Conservation (phyloP, 2,113 vertebrate species). For the Tauraco erythrolophus region DNA sequence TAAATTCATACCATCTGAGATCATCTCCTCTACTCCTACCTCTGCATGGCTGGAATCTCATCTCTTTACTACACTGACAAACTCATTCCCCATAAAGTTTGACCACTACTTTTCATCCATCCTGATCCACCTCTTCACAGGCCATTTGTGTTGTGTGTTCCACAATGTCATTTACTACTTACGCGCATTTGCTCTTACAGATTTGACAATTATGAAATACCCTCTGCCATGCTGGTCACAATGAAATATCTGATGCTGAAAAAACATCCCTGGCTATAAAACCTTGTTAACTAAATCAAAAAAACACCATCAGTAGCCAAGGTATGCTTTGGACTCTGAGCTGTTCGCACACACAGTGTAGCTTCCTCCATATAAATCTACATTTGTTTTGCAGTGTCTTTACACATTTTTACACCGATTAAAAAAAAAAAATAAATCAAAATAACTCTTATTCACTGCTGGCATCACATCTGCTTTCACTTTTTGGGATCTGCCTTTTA, state of each 20-base stretch:
- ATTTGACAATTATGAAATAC: not conserved
- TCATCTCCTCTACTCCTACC: not conserved
- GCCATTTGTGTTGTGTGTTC: not conserved
- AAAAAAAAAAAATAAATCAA: not conserved
- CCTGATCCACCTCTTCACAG: not conserved
- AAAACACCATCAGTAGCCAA: not conserved
- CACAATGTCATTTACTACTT: not conserved
- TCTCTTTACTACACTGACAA: not conserved
- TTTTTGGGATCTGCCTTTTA: not conserved
- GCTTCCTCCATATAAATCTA: not conserved
- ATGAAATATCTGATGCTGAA: not conserved
- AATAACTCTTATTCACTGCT: not conserved
- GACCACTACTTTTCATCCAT: not conserved
- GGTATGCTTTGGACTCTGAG: not conserved
- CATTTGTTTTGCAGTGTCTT: not conserved
- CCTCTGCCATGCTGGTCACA: not conserved
- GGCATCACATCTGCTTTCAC: not conserved
- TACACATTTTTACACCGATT: not conserved
- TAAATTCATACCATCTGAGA: not conserved
- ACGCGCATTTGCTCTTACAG: not conserved
- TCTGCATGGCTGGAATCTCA: not conserved
- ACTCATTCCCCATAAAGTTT: not conserved
- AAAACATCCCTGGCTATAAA: not conserved
- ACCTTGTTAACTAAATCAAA: not conserved
- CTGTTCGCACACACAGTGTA: rapidly evolving